Conservation (phyloP, 1,140 invertebrate species). For the Laupala kohalensis region DNA sequence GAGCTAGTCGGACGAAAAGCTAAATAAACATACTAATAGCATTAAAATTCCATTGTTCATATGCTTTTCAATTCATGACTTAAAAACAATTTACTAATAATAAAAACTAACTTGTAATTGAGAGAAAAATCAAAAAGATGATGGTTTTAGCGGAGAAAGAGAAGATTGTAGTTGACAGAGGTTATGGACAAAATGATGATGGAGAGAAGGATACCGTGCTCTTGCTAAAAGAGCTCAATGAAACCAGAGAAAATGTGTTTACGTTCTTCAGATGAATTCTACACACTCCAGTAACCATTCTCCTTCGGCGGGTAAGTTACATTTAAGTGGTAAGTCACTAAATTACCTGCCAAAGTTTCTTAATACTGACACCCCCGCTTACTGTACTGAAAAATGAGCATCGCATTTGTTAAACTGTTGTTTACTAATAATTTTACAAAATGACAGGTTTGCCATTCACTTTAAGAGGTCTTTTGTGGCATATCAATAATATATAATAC, state of each 20-base stretch:
- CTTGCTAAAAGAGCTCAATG: constrained; percentile 1
- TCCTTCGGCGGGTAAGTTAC: background rate
- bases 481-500: background rate
- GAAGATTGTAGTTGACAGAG: constrained; percentile 1
- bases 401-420: constrained; percentile 7
- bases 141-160: background rate
- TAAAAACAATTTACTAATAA: background rate
- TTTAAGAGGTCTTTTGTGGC: background rate
- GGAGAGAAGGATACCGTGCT: constrained; percentile 1
- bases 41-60: background rate
- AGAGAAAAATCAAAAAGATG: background rate
- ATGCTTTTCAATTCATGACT: background rate
- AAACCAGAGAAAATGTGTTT: constrained; percentile 1
- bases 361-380: background rate
- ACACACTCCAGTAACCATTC: background rate
- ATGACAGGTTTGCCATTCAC: constrained; percentile 3
- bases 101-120: background rate
- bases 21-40: background rate
- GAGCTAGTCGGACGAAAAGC: background rate
- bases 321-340: background rate
- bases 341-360: background rate
- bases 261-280: background rate
- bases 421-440: constrained; percentile 10
- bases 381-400: constrained; percentile 5
- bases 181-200: constrained; percentile 2